Conservation (phyloP, 1,140 invertebrate genomes). For the Bombus polaris region DNA sequence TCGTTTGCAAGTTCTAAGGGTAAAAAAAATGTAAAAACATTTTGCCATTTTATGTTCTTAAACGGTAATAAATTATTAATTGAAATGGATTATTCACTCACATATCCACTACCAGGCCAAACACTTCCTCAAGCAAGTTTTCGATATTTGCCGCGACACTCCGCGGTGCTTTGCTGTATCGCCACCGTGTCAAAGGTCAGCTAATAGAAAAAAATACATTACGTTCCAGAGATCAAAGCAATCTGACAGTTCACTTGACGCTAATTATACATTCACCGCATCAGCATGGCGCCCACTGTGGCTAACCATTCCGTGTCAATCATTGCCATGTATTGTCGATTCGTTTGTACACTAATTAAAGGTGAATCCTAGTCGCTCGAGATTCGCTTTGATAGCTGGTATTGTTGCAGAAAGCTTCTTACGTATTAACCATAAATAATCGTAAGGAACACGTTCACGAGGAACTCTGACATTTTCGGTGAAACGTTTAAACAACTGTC, state of each 20-base stretch:
- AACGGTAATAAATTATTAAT: neutral
- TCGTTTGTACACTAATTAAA: conserved; percentile 80
- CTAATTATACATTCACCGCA: conserved; percentile 45
- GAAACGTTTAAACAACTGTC: neutral
- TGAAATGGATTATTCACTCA: neutral
- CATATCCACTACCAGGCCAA: neutral
- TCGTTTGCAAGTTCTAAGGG: too few relatives aligned
- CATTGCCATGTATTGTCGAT: conserved; percentile 75
- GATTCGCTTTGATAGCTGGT: conserved; percentile 32
- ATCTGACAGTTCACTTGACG: conserved; percentile 11
- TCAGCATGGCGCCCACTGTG: neutral
- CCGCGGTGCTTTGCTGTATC: neutral
- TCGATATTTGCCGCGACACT: neutral
- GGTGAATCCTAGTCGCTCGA: conserved; percentile 75
- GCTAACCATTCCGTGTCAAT: conserved; percentile 9
- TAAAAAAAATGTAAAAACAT: neutral
- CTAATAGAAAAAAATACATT: neutral
- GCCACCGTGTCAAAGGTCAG: neutral
- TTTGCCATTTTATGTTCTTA: neutral
- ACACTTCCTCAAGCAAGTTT: neutral
- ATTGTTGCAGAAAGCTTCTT: conserved; percentile 78
- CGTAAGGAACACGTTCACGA: conserved; percentile 61
- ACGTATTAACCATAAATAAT: conserved; percentile 82
- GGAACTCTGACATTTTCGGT: conserved; percentile 23
- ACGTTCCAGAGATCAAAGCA: conserved; percentile 43